Base-by-base conservation (phyloP, 2,888 invertebrate genomes). In the Omphaloscelis lunosa region DNA sequence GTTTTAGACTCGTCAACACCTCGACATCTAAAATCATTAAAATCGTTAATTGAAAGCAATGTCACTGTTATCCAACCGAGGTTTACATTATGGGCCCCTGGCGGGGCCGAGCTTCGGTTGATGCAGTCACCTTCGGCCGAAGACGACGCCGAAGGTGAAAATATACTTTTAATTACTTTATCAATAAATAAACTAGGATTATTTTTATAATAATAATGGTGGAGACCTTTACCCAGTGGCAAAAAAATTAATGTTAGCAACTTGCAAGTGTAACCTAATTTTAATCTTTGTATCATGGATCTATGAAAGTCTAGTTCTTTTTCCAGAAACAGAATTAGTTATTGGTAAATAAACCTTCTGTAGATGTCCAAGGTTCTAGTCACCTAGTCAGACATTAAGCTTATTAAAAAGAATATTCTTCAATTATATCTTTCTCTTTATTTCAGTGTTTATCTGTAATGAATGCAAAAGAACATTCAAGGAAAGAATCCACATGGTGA, bases 401-500 rank as follows among this genome's bases (percentile, higher is more conserved):
- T 72, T 53, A n/a, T 29, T 23, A 68, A 48, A 48, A 62, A 15
- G 20, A 58, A 48, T 65, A 23, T 72, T 34, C 3, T 72, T 29
- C 27, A n/a, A 20, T n/a, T 65, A 41, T 58, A 67, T 51, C 51
- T 79, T 73, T 79, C 58, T 68, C 93, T 93, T 72, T 17, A 56
- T 87, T 87, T 83, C 93, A 96, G 96, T 95, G 88, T 96, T 90
- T 83, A 91, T 92, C 77, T 96, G 96, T 87, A 88, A 95, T 89
- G 93, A 93, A 63, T 96, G 96, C 90, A 93, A 93, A 20, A 93
- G 94, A 89, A 89, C 88, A 70, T 96, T 95, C 87, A 95, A 94
- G 72, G 88, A 94, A 84, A 92, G 95, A 85, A 84, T 80, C 59
- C 93, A 95, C 75, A 94, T 96, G 75, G 90, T 95, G 59, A 91